Percentiles rank a stretch among this genome's conserved stretches.
Evolutionary conservation across 2,797 vertebrate species (phyloP).

Genomic region (Mus minutoides): DNA sequence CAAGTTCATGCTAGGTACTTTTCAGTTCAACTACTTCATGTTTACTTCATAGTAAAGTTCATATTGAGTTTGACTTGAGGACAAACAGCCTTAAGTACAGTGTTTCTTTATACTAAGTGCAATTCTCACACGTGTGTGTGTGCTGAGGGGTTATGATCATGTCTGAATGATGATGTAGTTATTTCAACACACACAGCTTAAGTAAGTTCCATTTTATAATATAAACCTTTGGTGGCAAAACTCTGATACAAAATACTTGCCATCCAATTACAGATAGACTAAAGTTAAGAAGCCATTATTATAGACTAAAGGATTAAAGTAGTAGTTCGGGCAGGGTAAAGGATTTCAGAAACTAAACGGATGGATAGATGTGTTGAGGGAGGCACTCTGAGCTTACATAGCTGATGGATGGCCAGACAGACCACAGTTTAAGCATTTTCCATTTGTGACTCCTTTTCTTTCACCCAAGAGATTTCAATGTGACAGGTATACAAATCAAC

Average conservation of each 20-base stretch:
- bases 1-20: slow-evolving; percentile 1
- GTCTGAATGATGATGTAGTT: not conserved
- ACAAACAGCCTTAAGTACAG: not conserved
- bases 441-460: slow-evolving; percentile 1
- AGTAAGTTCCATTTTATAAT: not conserved
- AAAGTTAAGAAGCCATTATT: slow-evolving; percentile 39
- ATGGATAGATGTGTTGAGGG: not conserved
- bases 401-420: not conserved
- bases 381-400: not conserved
- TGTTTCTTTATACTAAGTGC: not conserved
- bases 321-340: not conserved
- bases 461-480: not conserved
- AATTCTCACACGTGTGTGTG: not conserved
- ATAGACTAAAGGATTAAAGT: not conserved
- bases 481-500: not conserved
- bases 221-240: slow-evolving; percentile 15
- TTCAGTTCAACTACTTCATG: slow-evolving; percentile 5
- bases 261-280: not conserved
- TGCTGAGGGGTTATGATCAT: not conserved
- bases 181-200: slow-evolving; percentile 9
- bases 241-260: not conserved
- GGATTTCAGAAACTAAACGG: slow-evolving; percentile 24
- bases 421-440: not conserved
- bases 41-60: slow-evolving; percentile 8
- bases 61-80: slow-evolving; percentile 22